Evolutionary conservation across 2,113 vertebrate genomes (phyloP).

Genomic region (Pseudorasbora parva): DNA sequence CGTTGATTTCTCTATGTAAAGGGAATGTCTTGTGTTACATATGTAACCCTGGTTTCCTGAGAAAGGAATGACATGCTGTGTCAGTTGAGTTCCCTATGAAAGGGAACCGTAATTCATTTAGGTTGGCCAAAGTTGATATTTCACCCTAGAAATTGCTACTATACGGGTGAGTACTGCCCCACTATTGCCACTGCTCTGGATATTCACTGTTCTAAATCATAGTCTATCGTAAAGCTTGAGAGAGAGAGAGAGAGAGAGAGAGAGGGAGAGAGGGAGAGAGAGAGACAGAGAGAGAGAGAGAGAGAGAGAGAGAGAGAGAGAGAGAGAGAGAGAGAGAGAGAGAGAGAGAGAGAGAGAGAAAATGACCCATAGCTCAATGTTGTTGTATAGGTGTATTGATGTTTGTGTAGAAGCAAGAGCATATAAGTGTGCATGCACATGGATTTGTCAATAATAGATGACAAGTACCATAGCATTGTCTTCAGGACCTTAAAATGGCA

Average conservation of each 20-base stretch:
- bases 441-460: slow-evolving; percentile 22
- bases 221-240: not conserved
- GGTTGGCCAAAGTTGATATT: not conserved
- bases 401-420: not conserved
- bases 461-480: slow-evolving; percentile 7
- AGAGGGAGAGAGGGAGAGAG: no score
- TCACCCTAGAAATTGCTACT: not conserved
- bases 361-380: not conserved
- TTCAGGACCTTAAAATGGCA: not conserved
- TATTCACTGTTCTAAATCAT: not conserved
- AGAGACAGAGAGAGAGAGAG: no score
- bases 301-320: no score
- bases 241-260: no score
- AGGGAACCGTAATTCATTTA: not conserved
- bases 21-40: no score
- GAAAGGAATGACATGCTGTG: no score
- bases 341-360: no score
- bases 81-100: not conserved
- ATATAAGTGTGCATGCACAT: not conserved
- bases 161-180: not conserved
- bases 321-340: no score
- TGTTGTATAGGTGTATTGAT: not conserved
- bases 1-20: no score
- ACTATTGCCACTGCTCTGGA: not conserved
- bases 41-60: no score